A percentile compares a stretch with the other conserved stretches of the same genome.
phyloP scores from a whole-genome alignment of 2,113 vertebrate species.

The Tychaedon coryphoeus region DNA sequence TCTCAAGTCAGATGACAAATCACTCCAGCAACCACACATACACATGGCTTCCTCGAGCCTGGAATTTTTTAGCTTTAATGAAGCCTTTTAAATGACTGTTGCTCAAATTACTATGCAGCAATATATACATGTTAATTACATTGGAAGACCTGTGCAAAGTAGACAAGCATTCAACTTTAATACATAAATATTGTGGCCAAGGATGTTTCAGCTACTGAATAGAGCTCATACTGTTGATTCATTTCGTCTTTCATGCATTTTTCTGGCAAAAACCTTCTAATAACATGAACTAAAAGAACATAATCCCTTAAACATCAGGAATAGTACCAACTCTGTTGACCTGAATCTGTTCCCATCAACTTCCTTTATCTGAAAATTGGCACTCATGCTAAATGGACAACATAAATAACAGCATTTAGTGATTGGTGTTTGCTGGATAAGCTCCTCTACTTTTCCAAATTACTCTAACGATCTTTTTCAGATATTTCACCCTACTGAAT shows the following conservation, averaged over 20 bases:
- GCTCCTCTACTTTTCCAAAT: not conserved
- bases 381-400: slow-evolving; percentile 7
- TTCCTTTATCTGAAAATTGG: slow-evolving; percentile 32
- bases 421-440: not conserved
- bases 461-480: not conserved
- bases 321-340: slow-evolving; percentile 26
- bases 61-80: not conserved
- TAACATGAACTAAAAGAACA: not conserved
- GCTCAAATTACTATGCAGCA: not conserved
- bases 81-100: not conserved
- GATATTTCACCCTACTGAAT: not conserved
- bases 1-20: not conserved
- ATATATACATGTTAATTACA: not conserved
- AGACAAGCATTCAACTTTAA: not conserved
- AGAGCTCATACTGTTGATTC: not conserved
- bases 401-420: slow-evolving; percentile 6
- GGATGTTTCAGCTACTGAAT: not conserved
- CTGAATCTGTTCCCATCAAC: slow-evolving; percentile 18
- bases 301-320: slow-evolving; percentile 38
- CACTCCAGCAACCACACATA: not conserved
- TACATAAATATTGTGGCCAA: not conserved
- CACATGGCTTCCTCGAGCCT: not conserved
- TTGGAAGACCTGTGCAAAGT: not conserved
- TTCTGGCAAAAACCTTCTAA: slow-evolving; percentile 13
- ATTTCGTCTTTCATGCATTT: not conserved